phyloP scores from a whole-genome alignment of 1,140 invertebrate genomes.

The Triops cancriformis region DNA sequence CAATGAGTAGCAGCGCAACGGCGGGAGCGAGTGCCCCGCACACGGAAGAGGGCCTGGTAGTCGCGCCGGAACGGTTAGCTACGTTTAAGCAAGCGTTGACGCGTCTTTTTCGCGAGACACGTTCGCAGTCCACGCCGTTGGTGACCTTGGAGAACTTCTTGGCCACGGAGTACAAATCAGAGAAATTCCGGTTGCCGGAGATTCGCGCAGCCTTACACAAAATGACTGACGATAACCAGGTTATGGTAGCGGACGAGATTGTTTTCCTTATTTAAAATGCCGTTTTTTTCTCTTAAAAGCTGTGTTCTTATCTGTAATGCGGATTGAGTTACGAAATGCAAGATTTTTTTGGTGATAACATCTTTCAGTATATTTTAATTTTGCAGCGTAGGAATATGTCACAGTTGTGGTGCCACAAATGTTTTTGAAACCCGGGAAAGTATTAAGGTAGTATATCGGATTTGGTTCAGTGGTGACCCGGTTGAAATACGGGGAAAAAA shows the following conservation, averaged over 20 bases:
- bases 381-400: too few species aligned
- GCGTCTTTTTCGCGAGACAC: constrained; percentile 56
- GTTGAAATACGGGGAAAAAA: too few species aligned
- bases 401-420: too few species aligned
- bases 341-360: too few species aligned
- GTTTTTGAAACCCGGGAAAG: too few species aligned
- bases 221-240: constrained; percentile 82
- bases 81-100: constrained; percentile 55
- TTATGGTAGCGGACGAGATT: constrained; percentile 81
- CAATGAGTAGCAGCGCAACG: constrained; percentile 16
- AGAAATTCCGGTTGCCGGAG: constrained; percentile 44
- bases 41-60: constrained; percentile 25
- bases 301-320: too few species aligned
- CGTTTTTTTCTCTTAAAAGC: neutral
- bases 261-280: constrained; percentile 69
- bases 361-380: too few species aligned
- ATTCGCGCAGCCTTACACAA: constrained; percentile 63
- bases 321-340: too few species aligned
- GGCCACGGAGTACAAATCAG: constrained; percentile 46
- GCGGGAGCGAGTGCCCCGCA: constrained; percentile 26
- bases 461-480: too few species aligned
- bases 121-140: constrained; percentile 56
- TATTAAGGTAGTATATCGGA: too few species aligned
- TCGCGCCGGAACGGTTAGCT: constrained; percentile 31
- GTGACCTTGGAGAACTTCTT: constrained; percentile 50